A percentile compares a stretch with the other conserved stretches of the same genome.
These are phyloP conservation scores for Lottia scabra DNA, from an alignment of 2,888 invertebrate genomes.

Conservation along the genomic window DNA sequence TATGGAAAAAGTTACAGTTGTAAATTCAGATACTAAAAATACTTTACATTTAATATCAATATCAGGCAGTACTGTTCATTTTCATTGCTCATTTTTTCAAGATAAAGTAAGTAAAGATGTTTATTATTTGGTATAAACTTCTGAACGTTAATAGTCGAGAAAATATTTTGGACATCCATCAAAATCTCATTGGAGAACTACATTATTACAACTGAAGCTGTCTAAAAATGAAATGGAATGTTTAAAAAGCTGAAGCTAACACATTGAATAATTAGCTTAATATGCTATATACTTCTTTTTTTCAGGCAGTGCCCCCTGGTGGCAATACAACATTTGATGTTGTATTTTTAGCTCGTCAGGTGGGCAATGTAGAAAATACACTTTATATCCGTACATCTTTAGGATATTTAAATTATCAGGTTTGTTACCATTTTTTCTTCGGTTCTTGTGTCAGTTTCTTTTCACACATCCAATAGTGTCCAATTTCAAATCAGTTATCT, in stretches of 20 bases:
- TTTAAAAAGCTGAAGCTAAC: no score
- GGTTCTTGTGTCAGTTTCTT: no score
- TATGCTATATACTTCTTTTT: no score
- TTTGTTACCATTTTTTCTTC: slow-evolving; percentile 65
- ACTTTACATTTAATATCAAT: slow-evolving; percentile 93
- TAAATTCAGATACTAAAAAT: slow-evolving; percentile 87
- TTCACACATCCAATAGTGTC: no score
- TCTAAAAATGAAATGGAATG: no score
- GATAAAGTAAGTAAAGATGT: slow-evolving; percentile 79
- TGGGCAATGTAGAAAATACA: slow-evolving; percentile 87
- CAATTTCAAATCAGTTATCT: no score
- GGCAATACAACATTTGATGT: slow-evolving; percentile 96
- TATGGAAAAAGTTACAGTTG: slow-evolving; percentile 86
- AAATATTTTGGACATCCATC: no score
- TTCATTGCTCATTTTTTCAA: slow-evolving; percentile 97
- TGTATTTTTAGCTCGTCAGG: slow-evolving; percentile 92
- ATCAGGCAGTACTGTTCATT: slow-evolving; percentile 92
- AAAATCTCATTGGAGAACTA: no score
- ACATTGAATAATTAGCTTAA: no score
- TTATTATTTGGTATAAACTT: background rate
- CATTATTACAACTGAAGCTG: no score
- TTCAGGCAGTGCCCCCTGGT: slow-evolving; percentile 86
- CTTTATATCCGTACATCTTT: slow-evolving; percentile 94
- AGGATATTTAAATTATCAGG: slow-evolving; percentile 89
- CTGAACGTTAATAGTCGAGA: background rate